Evolutionary conservation across 2,888 invertebrate species (phyloP), one percentile per base, ranked within the genome.

Genomic region (Habrosyne pyritoides): DNA sequence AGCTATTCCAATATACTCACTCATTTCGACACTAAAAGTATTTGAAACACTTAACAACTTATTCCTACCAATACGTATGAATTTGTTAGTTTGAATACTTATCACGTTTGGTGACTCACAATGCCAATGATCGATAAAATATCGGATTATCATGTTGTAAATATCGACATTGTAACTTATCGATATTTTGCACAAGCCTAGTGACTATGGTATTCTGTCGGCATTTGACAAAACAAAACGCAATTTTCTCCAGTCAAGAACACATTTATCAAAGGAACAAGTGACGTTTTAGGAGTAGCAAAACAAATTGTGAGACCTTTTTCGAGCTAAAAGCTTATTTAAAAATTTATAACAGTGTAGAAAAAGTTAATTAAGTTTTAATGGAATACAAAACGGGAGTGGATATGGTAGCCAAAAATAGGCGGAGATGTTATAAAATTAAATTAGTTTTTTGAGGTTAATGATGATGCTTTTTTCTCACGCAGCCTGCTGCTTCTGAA

Each of bases 311-410:
- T 76, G 77, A 80, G 83, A 79, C 84, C 84, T 83, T 87, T 82
- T 83, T 79, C 79, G 81, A 79, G 77, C 73, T 79, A 79, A 79
- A 81, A 85, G 79, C 83, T 83, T 81, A 83, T 90, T 90, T 84
- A 66, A 84, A 81, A 85, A 86, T 88, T 86, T 88, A 86, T 84
- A 84, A 84, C 84, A 81, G 68, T 71, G 76, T 67, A 77, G 83
- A 89, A 91, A 89, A 91, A 91, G 89, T 89, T 92, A 92, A 92
- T 92, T 92, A 92, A 91, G 91, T 91, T 91, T 91, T 92, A 92
- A 92, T 92, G 89, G 91, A 92, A 91, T 88, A 81, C 80, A 71
- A 86, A 87, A 91, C 92, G 78, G 91, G 89, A 91, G 91, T 91
- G 86, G 83, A 82, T 81, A 78, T 90, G 91, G 92, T 92, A 92